A percentile compares a stretch with the other conserved stretches of the same genome.
phyloP scores from a whole-genome alignment of 2,113 vertebrate genomes.

The Sceloporus tristichus region DNA sequence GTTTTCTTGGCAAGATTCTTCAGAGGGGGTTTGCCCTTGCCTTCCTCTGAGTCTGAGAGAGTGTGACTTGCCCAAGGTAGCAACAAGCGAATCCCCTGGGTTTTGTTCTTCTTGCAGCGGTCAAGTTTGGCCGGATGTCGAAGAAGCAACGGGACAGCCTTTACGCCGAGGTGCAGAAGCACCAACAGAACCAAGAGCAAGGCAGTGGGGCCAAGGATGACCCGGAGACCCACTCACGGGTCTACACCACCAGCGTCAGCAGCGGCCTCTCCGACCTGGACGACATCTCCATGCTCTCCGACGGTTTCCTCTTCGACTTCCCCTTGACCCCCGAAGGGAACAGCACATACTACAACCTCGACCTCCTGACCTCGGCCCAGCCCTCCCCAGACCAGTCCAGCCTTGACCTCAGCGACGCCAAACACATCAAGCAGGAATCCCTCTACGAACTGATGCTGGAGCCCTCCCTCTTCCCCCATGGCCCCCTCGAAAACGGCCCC shows the following conservation, averaged over 20 bases:
- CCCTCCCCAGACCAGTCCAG: slow-evolving; percentile 87
- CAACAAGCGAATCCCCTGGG: no score
- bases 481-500: slow-evolving; percentile 58
- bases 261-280: slow-evolving; percentile 85
- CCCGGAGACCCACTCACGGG: slow-evolving; percentile 61
- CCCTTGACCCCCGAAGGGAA: slow-evolving; percentile 86
- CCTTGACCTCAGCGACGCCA: slow-evolving; percentile 80
- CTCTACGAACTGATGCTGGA: slow-evolving; percentile 85
- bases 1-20: no score
- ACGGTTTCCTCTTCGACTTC: slow-evolving; percentile 88
- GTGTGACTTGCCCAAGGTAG: no score
- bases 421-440: slow-evolving; percentile 84
- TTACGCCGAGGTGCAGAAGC: slow-evolving; percentile 93
- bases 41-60: no score
- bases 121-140: slow-evolving; percentile 96
- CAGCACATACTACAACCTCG: slow-evolving; percentile 84
- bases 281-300: slow-evolving; percentile 84
- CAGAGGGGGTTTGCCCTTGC: no score
- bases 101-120: slow-evolving; percentile 74
- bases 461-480: slow-evolving; percentile 77
- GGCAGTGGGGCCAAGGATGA: slow-evolving; percentile 69
- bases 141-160: slow-evolving; percentile 94
- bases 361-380: slow-evolving; percentile 85
- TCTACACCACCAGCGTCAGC: slow-evolving; percentile 85
- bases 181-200: slow-evolving; percentile 89